A percentile compares a stretch with the other conserved stretches of the same genome.
Evolutionary conservation across 2,797 vertebrate species (phyloP).

Genomic region (Anolis apletophallus): DNA sequence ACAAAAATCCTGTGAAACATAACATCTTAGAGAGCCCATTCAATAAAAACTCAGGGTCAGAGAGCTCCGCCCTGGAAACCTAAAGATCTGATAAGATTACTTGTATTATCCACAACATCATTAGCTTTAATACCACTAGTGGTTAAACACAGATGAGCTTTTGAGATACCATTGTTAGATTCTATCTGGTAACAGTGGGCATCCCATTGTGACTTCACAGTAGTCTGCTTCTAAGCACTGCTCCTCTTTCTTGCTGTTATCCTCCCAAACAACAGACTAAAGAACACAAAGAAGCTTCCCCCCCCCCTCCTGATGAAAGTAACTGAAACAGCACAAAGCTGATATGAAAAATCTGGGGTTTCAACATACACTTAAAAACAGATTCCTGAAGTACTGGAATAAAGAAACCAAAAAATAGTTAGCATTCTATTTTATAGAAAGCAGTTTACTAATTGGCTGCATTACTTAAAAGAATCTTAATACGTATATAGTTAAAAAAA

Average conservation of each 20-base stretch:
- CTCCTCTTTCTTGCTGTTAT: conserved; percentile 45
- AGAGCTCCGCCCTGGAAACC: conserved; percentile 23
- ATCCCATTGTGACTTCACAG: conserved; percentile 57
- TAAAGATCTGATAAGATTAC: conserved; percentile 55
- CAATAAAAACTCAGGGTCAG: conserved; percentile 9
- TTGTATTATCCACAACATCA: conserved; percentile 70
- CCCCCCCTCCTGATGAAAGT: conserved; percentile 12
- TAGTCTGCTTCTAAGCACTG: conserved; percentile 45
- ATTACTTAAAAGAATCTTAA: neutral
- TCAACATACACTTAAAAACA: neutral
- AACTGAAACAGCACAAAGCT: conserved; percentile 32
- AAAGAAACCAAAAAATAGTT: conserved; percentile 24
- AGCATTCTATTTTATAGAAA: conserved; percentile 16
- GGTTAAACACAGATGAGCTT: conserved; percentile 65
- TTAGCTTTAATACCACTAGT: conserved; percentile 66
- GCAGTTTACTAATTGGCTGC: conserved; percentile 28
- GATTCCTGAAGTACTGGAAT: conserved; percentile 29
- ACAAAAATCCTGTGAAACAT: conserved; percentile 47
- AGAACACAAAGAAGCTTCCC: conserved; percentile 42
- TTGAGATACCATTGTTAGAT: conserved; percentile 70
- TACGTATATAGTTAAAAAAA: neutral
- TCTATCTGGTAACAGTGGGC: conserved; percentile 64
- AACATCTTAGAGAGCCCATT: conserved; percentile 43
- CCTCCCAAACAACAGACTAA: conserved; percentile 52
- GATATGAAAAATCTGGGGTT: conserved; percentile 32